Base-by-base conservation (phyloP, 2,113 vertebrate species). In the Narcine bancroftii region DNA sequence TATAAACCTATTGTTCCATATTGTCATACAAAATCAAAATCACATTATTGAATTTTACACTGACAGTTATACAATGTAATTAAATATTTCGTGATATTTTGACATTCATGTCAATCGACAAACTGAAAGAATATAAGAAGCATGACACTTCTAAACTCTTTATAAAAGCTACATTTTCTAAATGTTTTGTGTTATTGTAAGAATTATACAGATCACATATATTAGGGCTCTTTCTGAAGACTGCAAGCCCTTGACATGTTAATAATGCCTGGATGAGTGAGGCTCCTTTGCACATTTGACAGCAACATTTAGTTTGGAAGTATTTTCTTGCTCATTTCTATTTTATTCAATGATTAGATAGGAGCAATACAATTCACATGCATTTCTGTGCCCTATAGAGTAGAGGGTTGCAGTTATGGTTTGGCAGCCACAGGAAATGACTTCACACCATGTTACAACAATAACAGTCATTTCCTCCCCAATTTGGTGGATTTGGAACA, bases 391-490 rank as follows among this genome's bases (percentile, higher is more conserved):
- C 81, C n/a, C 53, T 87, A 36, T 60, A 87, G 53, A 83, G 53
- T 50, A 87, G n/a, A n/a, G 60, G n/a, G 6, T 87, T n/a, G 36
- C 53, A n/a, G 33, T 87, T 36, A 56, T 87, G 33, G 15, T 53
- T 87, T 87, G 53, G 81, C 81, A 60, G 53, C 17, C 15, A 36
- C 15, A 87, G 81, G 53, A 87, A 87, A 87, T 87, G 81, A 63
- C 53, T 53, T 87, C 53, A 87, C 81, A 63, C 81, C n/a, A 15
- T 63, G 53, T 87, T 60, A 53, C 53, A 85, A 60, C 29, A 87
- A 87, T 60, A 87, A 87, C 33, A 87, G 60, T 87, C 19, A 87
- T 87, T 87, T 87, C 81, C 81, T 63, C 15, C 81, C 15, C 81
- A 60, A 33, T 63, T 87, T 87, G 81, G 81, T 60, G 53, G 53